Evolutionary conservation across 30 jellyfish, hydroid and myxozoan genomes (phyloP), one percentile per base, ranked within the genome.

Genomic region (Pelagia noctiluca): DNA sequence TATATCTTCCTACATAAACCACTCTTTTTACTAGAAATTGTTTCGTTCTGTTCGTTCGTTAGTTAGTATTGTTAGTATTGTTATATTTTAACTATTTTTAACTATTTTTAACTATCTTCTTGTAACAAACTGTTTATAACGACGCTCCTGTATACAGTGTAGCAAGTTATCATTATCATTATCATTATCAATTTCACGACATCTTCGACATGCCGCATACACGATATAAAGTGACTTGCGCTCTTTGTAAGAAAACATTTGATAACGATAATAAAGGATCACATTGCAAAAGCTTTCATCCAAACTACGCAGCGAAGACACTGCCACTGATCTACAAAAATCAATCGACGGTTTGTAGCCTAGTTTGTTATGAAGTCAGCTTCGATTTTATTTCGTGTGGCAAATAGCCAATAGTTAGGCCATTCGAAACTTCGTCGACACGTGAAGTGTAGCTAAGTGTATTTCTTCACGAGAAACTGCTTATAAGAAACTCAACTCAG

Each of bases 281-380:
- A 32, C 89, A 63, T 80, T 53, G 89, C 89, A 78, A 63, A 42
- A 54, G 89, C 23, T 78, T 78, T 78, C 89, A 78, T 78, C 80
- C 80, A 63, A 78, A 63, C 69, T 62, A 78, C 80, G 62, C 80
- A 78, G 89, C 89, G 12, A 57, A 54, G 89, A 60, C 74, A 53
- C 74, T 74, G 75, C 85, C 85, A 74, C 52, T 74, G 72, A 74
- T 74, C 75, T 74, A 48, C 74, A 74, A 74, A 53, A 74, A 74
- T 74, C 85, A 74, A 74, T 48, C 85, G 53, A 74, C 60, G 85
- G 85, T 74, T 42, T 74, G 85, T 52, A 13, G 50, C 85, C 75
- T 16, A 48, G 19, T 48, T 34, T 49, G 47, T 42, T 52, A 74
- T 48, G 63, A 37, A 71, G 37, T 35, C 69, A 71, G 71, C 83